Conservation (phyloP, 2,113 vertebrate genomes). For the Ailuropoda melanoleuca region DNA sequence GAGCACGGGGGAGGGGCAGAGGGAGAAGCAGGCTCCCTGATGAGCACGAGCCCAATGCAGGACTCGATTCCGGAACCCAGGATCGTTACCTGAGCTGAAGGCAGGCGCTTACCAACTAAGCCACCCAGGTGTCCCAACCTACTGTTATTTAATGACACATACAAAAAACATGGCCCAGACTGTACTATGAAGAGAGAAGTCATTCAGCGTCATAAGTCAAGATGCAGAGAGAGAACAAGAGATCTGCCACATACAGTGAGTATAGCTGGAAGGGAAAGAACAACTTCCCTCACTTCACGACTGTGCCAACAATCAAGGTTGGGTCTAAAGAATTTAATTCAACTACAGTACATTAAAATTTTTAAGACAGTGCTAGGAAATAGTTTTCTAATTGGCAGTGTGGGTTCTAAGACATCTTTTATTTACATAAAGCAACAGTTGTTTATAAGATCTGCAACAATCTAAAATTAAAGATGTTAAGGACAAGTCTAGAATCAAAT, state of each 20-base stretch:
- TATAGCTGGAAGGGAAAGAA: neutral
- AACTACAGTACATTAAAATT: neutral
- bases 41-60: neutral
- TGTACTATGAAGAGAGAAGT: neutral
- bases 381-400: constrained; percentile 1
- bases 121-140: neutral
- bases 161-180: neutral
- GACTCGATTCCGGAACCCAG: neutral
- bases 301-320: neutral
- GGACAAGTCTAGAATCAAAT: constrained; percentile 28
- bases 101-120: neutral
- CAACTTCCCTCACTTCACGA: neutral
- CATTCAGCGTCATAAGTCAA: neutral
- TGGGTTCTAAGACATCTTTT: constrained; percentile 18
- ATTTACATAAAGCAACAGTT: neutral
- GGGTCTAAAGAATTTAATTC: neutral
- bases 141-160: neutral
- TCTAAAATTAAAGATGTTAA: constrained; percentile 30
- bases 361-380: neutral
- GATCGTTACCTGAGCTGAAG: neutral
- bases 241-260: neutral
- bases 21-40: neutral
- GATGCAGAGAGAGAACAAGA: neutral
- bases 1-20: neutral
- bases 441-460: neutral